Evolutionary conservation across 2,888 invertebrate genomes (phyloP).

Genomic region (Plagodis dolabraria): DNA sequence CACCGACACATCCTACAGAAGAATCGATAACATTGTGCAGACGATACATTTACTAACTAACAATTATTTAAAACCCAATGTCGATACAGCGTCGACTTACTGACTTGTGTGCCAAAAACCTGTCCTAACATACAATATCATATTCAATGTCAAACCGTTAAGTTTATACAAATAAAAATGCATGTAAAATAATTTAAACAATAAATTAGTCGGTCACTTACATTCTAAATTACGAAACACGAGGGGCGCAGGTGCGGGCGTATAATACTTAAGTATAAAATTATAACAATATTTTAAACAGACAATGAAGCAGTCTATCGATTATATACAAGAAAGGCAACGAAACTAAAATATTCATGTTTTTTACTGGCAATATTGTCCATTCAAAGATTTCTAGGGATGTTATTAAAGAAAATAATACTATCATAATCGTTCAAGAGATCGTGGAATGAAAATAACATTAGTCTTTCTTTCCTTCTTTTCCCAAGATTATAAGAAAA

Average conservation of each 20-base stretch:
- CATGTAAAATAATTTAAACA: constrained; percentile 45
- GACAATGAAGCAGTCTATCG: too few relatives aligned
- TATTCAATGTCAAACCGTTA: constrained; percentile 14
- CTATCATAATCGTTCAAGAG: too few relatives aligned
- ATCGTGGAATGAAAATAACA: too few relatives aligned
- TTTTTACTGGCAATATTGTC: too few relatives aligned
- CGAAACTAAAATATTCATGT: too few relatives aligned
- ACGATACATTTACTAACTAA: constrained; percentile 9
- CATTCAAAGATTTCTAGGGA: too few relatives aligned
- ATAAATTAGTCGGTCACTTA: constrained; percentile 61
- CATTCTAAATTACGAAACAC: constrained; percentile 43
- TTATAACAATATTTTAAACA: too few relatives aligned
- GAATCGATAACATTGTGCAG: constrained; percentile 11
- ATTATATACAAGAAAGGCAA: too few relatives aligned
- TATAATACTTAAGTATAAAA: not conserved
- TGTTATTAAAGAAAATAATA: too few relatives aligned
- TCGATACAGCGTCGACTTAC: constrained; percentile 4
- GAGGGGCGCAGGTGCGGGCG: constrained; percentile 19
- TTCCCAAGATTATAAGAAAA: too few relatives aligned
- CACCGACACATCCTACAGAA: constrained; percentile 4
- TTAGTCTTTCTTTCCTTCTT: too few relatives aligned
- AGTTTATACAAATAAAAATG: constrained; percentile 40
- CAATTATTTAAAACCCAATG: constrained; percentile 11
- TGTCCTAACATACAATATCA: constrained; percentile 51
- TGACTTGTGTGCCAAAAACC: constrained; percentile 47